Base-by-base conservation (phyloP, 1,140 invertebrate species). In the Odontomachus brunneus region DNA sequence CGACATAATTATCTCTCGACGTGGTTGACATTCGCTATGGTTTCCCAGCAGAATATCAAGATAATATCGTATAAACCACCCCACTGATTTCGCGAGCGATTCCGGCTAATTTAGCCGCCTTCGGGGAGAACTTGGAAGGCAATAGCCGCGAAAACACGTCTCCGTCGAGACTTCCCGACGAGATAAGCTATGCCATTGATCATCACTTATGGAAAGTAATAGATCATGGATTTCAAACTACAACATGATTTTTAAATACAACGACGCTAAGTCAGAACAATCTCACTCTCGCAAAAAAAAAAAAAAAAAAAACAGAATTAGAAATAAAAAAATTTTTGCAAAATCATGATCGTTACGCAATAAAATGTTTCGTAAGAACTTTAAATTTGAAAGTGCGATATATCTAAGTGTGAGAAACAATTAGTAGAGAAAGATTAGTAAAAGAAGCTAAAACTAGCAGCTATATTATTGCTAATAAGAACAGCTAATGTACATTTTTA, bases 11-110 rank as follows among this genome's bases (percentile, higher is more conserved):
- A 19, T 66, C 17, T 14, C 15, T 24, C 74, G 19, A 76, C 66
- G 38, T 11, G 14, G 19, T 60, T 11, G 57, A 74, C 72, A 49
- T 65, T 63, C 24, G 19, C 15, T 14, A 38, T 7, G 19, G 29
- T 49, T 67, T 67, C 44, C 65, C 29, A 3, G 19, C 22, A 0
- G 44, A 84, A 73, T 74, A 75, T 75, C 85, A 75, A 85, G 76
- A 85, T 86, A 48, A 19, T 0, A 48, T n/a, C 19, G 17, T 9
- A 53, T 19, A 74, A 38, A 65, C 55, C 38, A 71, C 59, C 49
- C 29, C 66, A 62, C 19, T 19, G 24, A 55, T 33, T 74, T 63
- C 65, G 15, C 73, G 73, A 84, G 72, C 76, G 76, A 86, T 74
- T 59, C 48, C 14, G 17, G 12, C 38, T 55, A 38, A 88, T 48